A percentile compares a stretch with the other conserved stretches of the same genome.
Conservation (phyloP, 2,888 invertebrate species). For the Protonemura montana region DNA sequence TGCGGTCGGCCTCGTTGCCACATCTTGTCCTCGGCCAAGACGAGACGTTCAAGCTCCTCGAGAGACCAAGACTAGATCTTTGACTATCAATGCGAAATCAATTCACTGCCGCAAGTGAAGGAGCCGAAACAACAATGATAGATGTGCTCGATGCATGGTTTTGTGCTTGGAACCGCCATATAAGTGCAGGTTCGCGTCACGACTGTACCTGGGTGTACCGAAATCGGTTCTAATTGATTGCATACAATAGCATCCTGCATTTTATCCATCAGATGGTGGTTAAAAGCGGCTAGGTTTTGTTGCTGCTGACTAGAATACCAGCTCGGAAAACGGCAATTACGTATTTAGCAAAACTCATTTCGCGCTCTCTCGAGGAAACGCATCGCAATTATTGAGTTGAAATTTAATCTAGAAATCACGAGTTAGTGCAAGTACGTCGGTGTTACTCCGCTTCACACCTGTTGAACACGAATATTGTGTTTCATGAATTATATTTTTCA, state of each 20-base stretch:
- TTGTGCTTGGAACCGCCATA: not conserved
- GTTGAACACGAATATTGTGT: conserved; percentile 4
- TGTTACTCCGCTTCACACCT: not conserved
- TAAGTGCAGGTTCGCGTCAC: not conserved
- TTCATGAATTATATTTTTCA: not conserved
- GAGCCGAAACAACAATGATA: not conserved
- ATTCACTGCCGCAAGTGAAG: not conserved
- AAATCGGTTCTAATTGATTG: not conserved
- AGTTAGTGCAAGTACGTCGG: not conserved
- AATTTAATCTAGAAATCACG: conserved; percentile 12
- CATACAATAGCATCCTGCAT: not conserved
- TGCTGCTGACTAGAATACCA: not conserved
- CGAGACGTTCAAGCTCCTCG: not conserved
- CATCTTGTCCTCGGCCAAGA: not conserved
- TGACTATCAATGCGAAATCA: not conserved
- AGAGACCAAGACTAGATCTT: not conserved
- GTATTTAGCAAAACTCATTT: not conserved
- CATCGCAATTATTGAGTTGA: not conserved
- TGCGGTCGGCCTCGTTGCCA: conserved; percentile 9
- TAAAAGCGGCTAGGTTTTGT: not conserved
- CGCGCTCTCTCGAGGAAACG: not conserved
- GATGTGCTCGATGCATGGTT: not conserved
- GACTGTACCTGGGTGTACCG: conserved; percentile 7
- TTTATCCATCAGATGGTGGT: not conserved
- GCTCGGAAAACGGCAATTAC: not conserved